Base-by-base conservation (phyloP, 1,140 invertebrate genomes). In the Philotrypesis tridentata region DNA sequence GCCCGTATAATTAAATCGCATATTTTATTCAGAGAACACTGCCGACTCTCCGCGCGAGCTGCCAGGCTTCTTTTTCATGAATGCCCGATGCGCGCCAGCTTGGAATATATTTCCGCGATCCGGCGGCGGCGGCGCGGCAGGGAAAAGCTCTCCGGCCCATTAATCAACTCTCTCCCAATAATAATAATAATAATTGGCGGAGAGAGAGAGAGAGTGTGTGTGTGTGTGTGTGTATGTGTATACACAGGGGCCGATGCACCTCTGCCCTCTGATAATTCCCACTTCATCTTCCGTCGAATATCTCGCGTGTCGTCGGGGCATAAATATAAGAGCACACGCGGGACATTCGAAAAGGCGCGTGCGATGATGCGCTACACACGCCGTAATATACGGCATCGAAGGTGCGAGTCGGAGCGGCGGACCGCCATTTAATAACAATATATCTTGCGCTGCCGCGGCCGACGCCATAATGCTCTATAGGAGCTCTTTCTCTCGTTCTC, bases 351-450 rank as follows among this genome's bases (percentile, higher is more conserved):
- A 74, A n/a, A 55, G 21, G 21, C 25, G 33, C 72, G 72, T 74
- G 40, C 21, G 33, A 31, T 31, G 25, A 68, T 29, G 37, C n/a
- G n/a, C 12, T 55, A 55, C 55, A 63, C 60, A 40, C 21, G 40
- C 29, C 5, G 40, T 73, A 73, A 73, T 73, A 75, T 61, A 75
- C 27, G 73, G 55, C 55, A 60, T 43, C 12, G 73, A 75, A 75
- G 25, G 63, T 68, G 63, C 72, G n/a, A 27, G 27, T 11, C 27
- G 60, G n/a, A 48, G n/a, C 3, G 55, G 48, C 12, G n/a, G n/a
- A 27, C 7, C 74, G 29, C 74, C 48, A 77, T 77, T 82, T 78
- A 78, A 82, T 82, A 82, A 78, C 74, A 60, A 78, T 78, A 78
- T 17, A 73, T 82, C 75, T 78, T 68, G 63, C 6, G 14, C 17